Evolutionary conservation across 2,888 invertebrate species (phyloP), one percentile per base, ranked within the genome.

Genomic region (Ochropacha duplaris): DNA sequence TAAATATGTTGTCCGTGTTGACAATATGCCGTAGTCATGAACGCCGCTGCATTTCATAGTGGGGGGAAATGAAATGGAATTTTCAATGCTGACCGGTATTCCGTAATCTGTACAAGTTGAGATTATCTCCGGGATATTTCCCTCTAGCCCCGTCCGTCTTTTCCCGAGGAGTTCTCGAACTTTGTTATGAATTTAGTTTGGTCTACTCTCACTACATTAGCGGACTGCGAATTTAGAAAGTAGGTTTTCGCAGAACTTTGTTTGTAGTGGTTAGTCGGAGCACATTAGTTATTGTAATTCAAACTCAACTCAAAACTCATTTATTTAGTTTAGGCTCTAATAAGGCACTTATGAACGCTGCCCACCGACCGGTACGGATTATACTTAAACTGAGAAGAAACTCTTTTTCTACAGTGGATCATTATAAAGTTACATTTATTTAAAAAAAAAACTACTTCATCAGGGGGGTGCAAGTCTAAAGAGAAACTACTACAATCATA

Each of bases 101-200:
- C 14, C 28, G 26, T 63, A 62, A 60, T 66, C 64, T 60, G 50
- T 39, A 62, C 60, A 57, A 58, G 65, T 71, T 59, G 62, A 65
- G 60, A 62, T 61, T 71, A 57, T 66, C 57, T 26, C 57, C 54
- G 55, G 54, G 56, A 62, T 70, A 74, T 74, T 76, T 67, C 69
- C 68, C 69, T 59, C 57, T 65, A 62, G 68, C 57, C 59, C 52
- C 57, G 67, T 71, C 64, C 68, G 66, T 72, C 74, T 69, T 72
- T 76, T 71, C 62, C 52, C 14, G 19, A 54, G 64, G 60, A 57
- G 69, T 66, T 68, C 55, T 26, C 57, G 65, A 73, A 76, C 64
- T 76, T 72, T 69, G 61, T 76, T 76, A 76, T 73, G 68, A 73
- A 74, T 76, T 71, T 71, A 69, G 73, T 76, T 73, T 57, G 57